A percentile compares a stretch with the other conserved stretches of the same genome.
phyloP scores from a whole-genome alignment of 1,140 invertebrate species.

The Drosophila kohkoa region DNA sequence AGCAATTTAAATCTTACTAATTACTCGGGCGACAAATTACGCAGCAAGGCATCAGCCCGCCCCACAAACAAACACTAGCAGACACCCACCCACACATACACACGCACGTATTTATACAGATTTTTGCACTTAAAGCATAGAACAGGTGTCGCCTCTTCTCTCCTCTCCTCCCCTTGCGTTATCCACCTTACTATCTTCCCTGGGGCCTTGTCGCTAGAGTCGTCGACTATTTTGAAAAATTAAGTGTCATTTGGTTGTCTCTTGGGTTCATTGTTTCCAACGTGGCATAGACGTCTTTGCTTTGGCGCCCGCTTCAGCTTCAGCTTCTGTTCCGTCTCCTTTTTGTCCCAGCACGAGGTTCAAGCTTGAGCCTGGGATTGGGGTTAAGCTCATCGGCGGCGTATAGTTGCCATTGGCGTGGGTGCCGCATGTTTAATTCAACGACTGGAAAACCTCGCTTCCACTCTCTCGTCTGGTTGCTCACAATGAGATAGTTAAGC shows the following conservation, averaged over 20 bases:
- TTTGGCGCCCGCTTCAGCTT: conserved; percentile 1
- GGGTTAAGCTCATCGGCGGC: conserved; percentile 12
- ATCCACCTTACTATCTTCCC: neutral
- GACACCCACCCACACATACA: neutral
- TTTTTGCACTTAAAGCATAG: conserved; percentile 40
- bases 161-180: neutral
- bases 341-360: neutral
- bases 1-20: conserved; percentile 85
- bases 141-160: conserved; percentile 46
- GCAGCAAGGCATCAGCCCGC: conserved; percentile 33
- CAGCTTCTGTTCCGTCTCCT: conserved; percentile 12
- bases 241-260: conserved; percentile 75
- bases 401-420: conserved; percentile 23
- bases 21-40: conserved; percentile 84
- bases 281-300: conserved; percentile 21
- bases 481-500: conserved; percentile 75
- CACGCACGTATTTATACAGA: conserved; percentile 26
- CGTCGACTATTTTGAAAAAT: conserved; percentile 73
- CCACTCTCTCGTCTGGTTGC: neutral
- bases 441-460: neutral
- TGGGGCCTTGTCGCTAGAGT: conserved; percentile 15
- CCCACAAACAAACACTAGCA: neutral
- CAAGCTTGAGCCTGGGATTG: conserved; percentile 8
- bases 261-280: conserved; percentile 70
- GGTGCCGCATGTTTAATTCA: conserved; percentile 60